Evolutionary conservation across 2,797 vertebrate genomes (phyloP), one percentile per base, ranked within the genome.

Genomic region (Enteromius fasciolatus): DNA sequence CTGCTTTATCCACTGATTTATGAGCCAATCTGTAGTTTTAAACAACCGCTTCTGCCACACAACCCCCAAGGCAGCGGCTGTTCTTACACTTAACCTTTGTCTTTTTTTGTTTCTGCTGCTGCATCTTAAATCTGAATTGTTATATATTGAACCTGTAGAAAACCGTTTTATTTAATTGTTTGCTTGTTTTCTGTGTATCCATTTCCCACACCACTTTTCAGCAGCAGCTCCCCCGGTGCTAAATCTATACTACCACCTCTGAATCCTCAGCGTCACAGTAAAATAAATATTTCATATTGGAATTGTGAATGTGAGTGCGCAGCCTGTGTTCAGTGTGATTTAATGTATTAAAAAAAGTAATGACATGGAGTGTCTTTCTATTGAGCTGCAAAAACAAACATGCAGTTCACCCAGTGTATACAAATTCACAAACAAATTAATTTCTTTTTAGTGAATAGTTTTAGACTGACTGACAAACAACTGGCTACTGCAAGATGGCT

Each of bases 1-100:
- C 54, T 61, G 39, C 25, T 80, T 61, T 18, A 17, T 46, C 20
- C 41, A 33, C 23, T 67, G 46, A 72, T 72, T 73, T 48, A 78
- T 68, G 25, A 52, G 75, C 54, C 81, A 61, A 76, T 54, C 72
- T 72, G 25, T 33, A 52, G 44, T 80, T 76, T 80, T 61, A 69
- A 76, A 76, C 46, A 75, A 80, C 61, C 33, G 14, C 20, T 25
- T 78, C 54, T 61, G 68, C 54, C 67, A 72, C 68, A 70, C 31
- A 69, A 69, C 33, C 66, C 39, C 61, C 25, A 67, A 68, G 36
- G 50, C 31, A 8, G 48, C 17, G 18, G 61, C 36, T 5, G 20
- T 48, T 74, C 52, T 52, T 70, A 46, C 28, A 25, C 64, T 59
- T 39, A 50, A 17, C 28, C 12, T 28, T 52, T 57, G 17, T 18